Base-by-base conservation (phyloP, 2,888 invertebrate species). In the Coenonympha glycerion region DNA sequence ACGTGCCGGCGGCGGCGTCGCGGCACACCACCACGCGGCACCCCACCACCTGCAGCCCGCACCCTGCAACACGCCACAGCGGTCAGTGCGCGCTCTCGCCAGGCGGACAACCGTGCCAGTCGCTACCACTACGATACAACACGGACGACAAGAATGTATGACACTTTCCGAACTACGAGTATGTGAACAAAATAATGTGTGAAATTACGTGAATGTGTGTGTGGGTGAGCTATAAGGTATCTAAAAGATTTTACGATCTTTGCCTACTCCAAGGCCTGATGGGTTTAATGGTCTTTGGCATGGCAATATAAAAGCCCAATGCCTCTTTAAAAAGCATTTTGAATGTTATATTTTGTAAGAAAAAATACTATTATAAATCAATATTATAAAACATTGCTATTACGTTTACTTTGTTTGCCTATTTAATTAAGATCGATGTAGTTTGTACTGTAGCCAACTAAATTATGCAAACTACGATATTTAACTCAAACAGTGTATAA, bases 1-100 rank as follows among this genome's bases (percentile, higher is more conserved):
- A 97, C 88, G 94, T 92, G 88, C 96, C 96, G 86, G 95, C 95
- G 76, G 95, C 95, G 85, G 95, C 95, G 90, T 97, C 96, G 86
- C 96, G 95, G 88, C 97, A 97, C 84, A 97, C 96, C 87, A 95
- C 95, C 90, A 97, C 96, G 87, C 95, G 94, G 88, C 95, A 94
- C 89, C 96, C 96, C 90, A 92, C 93, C 91, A 96, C 94, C 91
- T 96, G 96, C 90, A 97, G 95, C 90, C 93, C 92, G 89, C 94
- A 94, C 91, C 95, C 96, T 97, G 90, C 57, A 90, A 91, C 70
- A 57, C 42, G 46, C 46, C 49, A 48, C 11, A n/a, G 11, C 24
- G 2, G 13, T 44, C 9, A 44, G 11, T 21, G 9, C 31, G 3
- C 31, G 44, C 21, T 6, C 21, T 11, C 21, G 16, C 9, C 6